Percentiles rank a stretch among this genome's conserved stretches.
Evolutionary conservation across 1,140 invertebrate genomes (phyloP).

Genomic region (Lasioglossum albipes): DNA sequence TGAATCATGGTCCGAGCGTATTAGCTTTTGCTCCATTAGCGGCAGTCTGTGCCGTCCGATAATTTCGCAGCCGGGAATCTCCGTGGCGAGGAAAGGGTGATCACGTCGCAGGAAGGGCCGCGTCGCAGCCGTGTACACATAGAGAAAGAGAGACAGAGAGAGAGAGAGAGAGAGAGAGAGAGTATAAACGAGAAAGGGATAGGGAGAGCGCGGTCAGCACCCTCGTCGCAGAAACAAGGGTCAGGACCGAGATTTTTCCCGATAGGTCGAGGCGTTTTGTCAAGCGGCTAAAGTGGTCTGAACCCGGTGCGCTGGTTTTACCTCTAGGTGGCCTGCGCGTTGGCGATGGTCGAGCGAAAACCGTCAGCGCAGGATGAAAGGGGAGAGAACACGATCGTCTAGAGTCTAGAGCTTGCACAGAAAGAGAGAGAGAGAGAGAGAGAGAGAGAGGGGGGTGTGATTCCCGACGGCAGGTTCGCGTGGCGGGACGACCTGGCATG

Average conservation of each 20-base stretch:
- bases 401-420: not conserved
- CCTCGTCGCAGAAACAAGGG: slow-evolving; percentile 53
- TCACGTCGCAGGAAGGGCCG: not conserved
- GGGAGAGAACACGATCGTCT: slow-evolving; percentile 12
- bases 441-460: slow-evolving; percentile 11
- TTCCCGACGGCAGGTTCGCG: slow-evolving; percentile 59
- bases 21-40: slow-evolving; percentile 49
- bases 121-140: not conserved
- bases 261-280: slow-evolving; percentile 70
- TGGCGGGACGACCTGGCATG: slow-evolving; percentile 48
- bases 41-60: slow-evolving; percentile 39
- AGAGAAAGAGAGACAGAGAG: not conserved
- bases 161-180: slow-evolving; percentile 17
- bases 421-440: too few relatives aligned
- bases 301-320: slow-evolving; percentile 31
- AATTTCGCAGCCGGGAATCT: slow-evolving; percentile 52
- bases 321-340: not conserved
- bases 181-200: too few relatives aligned
- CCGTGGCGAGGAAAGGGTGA: slow-evolving; percentile 41
- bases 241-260: slow-evolving; percentile 65
- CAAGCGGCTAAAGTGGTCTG: slow-evolving; percentile 67
- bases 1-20: slow-evolving; percentile 31
- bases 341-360: slow-evolving; percentile 1
- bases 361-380: slow-evolving; percentile 1
- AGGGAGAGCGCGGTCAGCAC: slow-evolving; percentile 52